Base-by-base conservation (phyloP, 2,113 vertebrate species). In the Microcebus jonahi region DNA sequence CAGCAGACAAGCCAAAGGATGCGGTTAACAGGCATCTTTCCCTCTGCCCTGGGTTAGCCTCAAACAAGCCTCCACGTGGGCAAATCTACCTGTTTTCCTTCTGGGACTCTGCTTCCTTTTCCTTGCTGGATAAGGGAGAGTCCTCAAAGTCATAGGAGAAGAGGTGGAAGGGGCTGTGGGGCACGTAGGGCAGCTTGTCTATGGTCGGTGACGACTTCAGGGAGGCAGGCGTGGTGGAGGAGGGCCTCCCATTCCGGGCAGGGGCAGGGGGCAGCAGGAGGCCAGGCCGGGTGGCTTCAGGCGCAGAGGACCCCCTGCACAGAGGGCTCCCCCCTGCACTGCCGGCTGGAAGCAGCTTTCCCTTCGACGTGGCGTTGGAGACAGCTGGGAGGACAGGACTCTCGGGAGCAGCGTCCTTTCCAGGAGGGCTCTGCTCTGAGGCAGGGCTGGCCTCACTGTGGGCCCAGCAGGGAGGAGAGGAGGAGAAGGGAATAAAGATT, bases 101-200 rank as follows among this genome's bases (percentile, higher is more conserved):
- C 95, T 98, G 98, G 85, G 98, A 61, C 97, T 99, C 98, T 77
- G 98, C 93, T 97, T 98, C 98, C 98, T 99, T 99, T 84, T 99
- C 98, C 96, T 98, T 98, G 84, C 97, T 75, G 93, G 98, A 68
- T 83, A 96, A 96, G 97, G 98, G 98, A 90, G 98, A 97, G 79
- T 99, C 99, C 61, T 99, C 98, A 50, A 99, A 98, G 98, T 99
- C 99, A 1, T 99, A 98, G 0, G 98, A 99, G 98, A 99, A 99
- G 95, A 99, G 99, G 97, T 99, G 99, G 97, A 99, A 99, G 95
- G 99, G 99, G 21, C 99, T 98, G 97, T 99, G 99, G 25, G 99
- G 99, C 89, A 99, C 98, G 87, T 99, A 99, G 93, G 99, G 99
- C 94, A 99, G 98, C 91, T 98, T 99, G 91, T 99, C 98, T 97